These are phyloP conservation scores for Arctopsyche grandis DNA, from an alignment of 1,140 invertebrate species.

Conservation along the genomic window DNA sequence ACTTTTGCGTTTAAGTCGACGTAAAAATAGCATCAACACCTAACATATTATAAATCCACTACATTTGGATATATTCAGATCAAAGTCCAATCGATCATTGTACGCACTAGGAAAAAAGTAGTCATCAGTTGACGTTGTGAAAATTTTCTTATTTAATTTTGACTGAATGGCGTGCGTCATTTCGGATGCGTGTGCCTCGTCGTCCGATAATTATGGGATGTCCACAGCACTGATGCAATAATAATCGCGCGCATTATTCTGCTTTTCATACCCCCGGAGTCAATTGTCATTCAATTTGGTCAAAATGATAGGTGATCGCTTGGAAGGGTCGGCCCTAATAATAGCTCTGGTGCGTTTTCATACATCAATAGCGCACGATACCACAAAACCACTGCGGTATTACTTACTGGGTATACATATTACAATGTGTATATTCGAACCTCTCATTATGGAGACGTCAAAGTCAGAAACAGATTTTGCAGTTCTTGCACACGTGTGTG, in stretches of 20 bases:
- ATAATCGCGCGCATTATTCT: constrained; percentile 27
- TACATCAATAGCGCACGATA: constrained; percentile 21
- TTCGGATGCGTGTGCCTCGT: constrained; percentile 2
- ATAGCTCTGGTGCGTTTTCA: constrained; percentile 5
- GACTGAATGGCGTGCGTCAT: neutral
- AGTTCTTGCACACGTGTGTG: too few relatives aligned
- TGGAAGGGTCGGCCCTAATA: constrained; percentile 1
- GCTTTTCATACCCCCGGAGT: constrained; percentile 21
- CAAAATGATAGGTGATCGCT: constrained; percentile 36
- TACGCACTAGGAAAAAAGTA: too few relatives aligned
- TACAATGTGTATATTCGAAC: too few relatives aligned
- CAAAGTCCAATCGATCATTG: neutral
- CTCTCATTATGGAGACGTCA: too few relatives aligned
- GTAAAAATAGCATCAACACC: neutral
- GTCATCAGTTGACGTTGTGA: too few relatives aligned
- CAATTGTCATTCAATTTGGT: constrained; percentile 44
- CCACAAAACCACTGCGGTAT: neutral
- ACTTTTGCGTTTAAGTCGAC: neutral
- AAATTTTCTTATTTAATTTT: neutral
- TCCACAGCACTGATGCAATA: constrained; percentile 23
- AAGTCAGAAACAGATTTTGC: too few relatives aligned
- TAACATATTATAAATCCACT: neutral
- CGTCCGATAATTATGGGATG: constrained; percentile 27
- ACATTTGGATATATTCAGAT: neutral
- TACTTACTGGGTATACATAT: too few relatives aligned